Evolutionary conservation across 2,888 invertebrate genomes (phyloP).

Genomic region (Apodemia mormo): DNA sequence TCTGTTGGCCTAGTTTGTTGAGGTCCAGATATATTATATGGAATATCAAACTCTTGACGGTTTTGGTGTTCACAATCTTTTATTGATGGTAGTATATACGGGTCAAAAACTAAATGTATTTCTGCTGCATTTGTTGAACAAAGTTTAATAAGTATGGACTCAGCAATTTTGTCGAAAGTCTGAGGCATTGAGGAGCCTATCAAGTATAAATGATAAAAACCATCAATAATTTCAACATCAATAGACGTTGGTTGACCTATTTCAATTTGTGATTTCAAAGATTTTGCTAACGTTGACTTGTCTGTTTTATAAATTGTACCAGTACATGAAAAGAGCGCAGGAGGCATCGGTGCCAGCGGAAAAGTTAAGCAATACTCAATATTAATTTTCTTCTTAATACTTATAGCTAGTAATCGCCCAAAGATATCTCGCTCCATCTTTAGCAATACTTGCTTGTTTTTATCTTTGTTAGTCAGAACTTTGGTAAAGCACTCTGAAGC

Average conservation of each 20-base stretch:
- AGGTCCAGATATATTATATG: constrained; percentile 44
- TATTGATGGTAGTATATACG: not conserved
- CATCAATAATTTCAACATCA: constrained; percentile 4
- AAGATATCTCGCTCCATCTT: constrained; percentile 42
- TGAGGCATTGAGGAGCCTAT: not conserved
- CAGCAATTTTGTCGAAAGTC: not conserved
- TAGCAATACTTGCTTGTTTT: constrained; percentile 38
- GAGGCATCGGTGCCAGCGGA: constrained; percentile 11
- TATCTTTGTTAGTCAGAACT: constrained; percentile 37
- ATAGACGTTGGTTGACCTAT: not conserved
- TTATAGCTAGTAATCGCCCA: constrained; percentile 41
- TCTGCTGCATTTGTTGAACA: not conserved
- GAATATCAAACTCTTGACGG: constrained; percentile 34
- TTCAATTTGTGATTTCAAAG: not conserved
- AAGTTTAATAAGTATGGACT: not conserved
- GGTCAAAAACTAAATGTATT: constrained; percentile 1
- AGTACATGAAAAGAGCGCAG: constrained; percentile 8
- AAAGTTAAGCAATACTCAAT: constrained; percentile 36
- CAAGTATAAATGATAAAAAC: not conserved
- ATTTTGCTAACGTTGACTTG: not conserved
- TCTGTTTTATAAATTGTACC: not conserved
- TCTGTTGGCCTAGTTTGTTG: constrained; percentile 28
- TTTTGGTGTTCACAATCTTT: constrained; percentile 4
- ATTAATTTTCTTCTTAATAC: constrained; percentile 44
- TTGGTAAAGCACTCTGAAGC: constrained; percentile 38